Evolutionary conservation across 1,140 invertebrate genomes (phyloP), one percentile per base, ranked within the genome.

Genomic region (Achroia grisella): DNA sequence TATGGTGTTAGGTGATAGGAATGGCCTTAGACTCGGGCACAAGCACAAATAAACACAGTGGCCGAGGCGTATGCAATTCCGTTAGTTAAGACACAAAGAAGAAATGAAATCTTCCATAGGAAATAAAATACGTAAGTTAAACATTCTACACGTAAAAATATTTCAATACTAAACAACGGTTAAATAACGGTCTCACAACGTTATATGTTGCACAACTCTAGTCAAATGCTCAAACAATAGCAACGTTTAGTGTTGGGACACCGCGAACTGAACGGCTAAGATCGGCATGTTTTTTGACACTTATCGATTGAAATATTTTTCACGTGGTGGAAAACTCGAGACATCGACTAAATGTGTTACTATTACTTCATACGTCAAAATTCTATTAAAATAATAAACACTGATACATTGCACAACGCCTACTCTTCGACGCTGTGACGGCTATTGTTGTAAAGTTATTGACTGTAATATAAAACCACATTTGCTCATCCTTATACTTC

Each of bases 271-370:
- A 42, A 30, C 39, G 14, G n/a, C 31, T 11, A 13, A 37, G 11
- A 29, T 14, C 31, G 28, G 10, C 31, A 11, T 14, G 34, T 45
- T 33, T 23, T 13, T 41, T 39, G 41, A 44, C 32, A 43, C 55
- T 27, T 31, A 34, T 40, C 52, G 43, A 61, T 69, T 70, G 74
- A 57, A 64, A 69, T 69, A 62, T 51, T 53, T 56, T 65, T 67
- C 44, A 59, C 60, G 59, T 43, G 33, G 56, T 53, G 46, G 62
- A 51, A 62, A 49, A 69, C 56, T 78, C 80, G 72, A 84, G 71
- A 80, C 80, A 84, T 84, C 77, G 80, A 82, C 64, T 82, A 82
- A 80, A 79, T 82, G 74, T 78, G 74, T 81, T 78, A 79, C 74
- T 77, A 77, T 75, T 81, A 72, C 70, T 75, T 71, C 71, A 73